phyloP scores from a whole-genome alignment of 1,140 invertebrate species.

The Aricia agestis region DNA sequence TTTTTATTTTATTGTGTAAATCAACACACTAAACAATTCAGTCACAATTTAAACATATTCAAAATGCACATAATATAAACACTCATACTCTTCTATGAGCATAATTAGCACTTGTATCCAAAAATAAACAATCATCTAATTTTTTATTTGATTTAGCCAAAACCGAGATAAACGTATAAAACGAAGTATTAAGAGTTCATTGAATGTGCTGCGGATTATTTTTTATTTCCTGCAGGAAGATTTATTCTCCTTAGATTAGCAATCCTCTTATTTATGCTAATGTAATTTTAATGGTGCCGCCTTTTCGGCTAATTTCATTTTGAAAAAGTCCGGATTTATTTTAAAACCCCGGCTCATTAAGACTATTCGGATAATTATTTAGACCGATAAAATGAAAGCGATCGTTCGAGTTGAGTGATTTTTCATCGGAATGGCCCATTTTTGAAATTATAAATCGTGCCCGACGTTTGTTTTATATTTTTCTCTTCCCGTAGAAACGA shows the following conservation, averaged over 20 bases:
- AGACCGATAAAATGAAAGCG: slow-evolving; percentile 58
- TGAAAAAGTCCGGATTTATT: slow-evolving; percentile 65
- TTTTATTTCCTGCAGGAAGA: slow-evolving; percentile 61
- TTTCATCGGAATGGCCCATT: slow-evolving; percentile 29
- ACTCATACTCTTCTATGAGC: no score
- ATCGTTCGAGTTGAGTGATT: slow-evolving; percentile 50
- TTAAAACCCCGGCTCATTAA: slow-evolving; percentile 67
- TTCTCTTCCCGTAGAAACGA: neutral
- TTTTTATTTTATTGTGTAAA: no score
- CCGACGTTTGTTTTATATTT: neutral
- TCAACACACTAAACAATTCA: no score
- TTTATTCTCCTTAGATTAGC: slow-evolving; percentile 74
- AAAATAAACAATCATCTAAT: no score
- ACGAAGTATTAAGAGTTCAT: slow-evolving; percentile 42
- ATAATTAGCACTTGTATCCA: no score
- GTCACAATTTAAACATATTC: no score
- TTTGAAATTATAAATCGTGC: neutral
- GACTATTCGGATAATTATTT: slow-evolving; percentile 56
- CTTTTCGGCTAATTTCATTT: slow-evolving; percentile 74
- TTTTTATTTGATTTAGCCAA: neutral
- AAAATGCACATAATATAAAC: no score
- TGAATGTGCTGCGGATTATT: slow-evolving; percentile 58
- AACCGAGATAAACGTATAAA: neutral
- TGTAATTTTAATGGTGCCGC: slow-evolving; percentile 73
- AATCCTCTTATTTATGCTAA: slow-evolving; percentile 75